Conservation (phyloP, 2,888 invertebrate genomes). For the Amphipoea oculea region DNA sequence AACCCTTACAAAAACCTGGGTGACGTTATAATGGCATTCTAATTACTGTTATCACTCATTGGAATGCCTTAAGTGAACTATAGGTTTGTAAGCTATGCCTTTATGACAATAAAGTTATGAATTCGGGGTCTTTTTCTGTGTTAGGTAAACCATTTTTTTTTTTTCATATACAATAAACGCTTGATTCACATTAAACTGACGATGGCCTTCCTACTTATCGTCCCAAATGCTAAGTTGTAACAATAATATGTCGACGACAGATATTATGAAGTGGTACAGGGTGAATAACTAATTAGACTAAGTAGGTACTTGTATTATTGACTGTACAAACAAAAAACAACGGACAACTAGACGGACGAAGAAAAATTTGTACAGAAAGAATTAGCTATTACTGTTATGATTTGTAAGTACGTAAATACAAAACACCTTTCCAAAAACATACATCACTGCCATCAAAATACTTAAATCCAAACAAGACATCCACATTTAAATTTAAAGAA, state of each 20-base stretch:
- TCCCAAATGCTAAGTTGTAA: background rate
- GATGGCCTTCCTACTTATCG: background rate
- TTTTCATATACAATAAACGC: background rate
- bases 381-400: no score
- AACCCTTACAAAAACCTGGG: background rate
- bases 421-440: no score
- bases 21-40: background rate
- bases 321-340: no score
- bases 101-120: background rate
- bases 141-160: no score
- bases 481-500: conserved; percentile 16
- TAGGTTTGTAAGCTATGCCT: background rate
- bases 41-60: background rate
- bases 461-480: background rate
- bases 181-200: background rate
- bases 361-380: no score
- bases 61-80: background rate
- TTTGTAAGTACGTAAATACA: no score
- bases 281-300: no score
- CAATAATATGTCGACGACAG: background rate
- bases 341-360: no score
- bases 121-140: background rate
- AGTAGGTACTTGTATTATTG: no score
- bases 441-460: background rate
- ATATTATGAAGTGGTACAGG: no score